Percentiles rank a stretch among this genome's conserved stretches.
phyloP scores from a whole-genome alignment of 1,140 invertebrate genomes.

The Ladona fulva region DNA sequence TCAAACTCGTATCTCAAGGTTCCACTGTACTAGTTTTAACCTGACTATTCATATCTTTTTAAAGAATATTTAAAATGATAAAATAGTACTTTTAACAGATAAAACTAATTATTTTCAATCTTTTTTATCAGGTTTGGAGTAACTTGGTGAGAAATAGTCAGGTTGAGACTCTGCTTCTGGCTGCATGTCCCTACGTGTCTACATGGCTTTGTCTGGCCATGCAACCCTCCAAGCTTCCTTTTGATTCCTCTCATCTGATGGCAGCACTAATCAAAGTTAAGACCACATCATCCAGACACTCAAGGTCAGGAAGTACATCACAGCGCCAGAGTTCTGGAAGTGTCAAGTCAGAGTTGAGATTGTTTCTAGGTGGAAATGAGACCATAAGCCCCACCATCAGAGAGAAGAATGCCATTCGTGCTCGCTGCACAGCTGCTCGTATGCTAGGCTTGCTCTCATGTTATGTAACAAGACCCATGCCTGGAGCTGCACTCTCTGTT shows the following conservation, averaged over 20 bases:
- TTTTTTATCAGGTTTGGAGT: conserved; percentile 74
- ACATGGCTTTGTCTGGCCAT: conserved; percentile 93
- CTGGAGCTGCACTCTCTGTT: conserved; percentile 55
- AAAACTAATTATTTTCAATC: too few species aligned
- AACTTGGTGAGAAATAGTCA: conserved; percentile 61
- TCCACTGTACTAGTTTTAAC: too few species aligned
- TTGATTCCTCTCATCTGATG: conserved; percentile 62
- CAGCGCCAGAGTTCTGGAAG: background rate
- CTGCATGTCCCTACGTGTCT: conserved; percentile 76
- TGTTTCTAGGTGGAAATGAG: conserved; percentile 72
- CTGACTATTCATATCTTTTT: too few species aligned
- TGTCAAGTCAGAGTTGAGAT: conserved; percentile 36
- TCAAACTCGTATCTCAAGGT: too few species aligned
- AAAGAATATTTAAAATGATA: too few species aligned
- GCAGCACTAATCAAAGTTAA: conserved; percentile 32
- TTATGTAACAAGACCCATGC: conserved; percentile 73
- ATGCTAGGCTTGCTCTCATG: conserved; percentile 71
- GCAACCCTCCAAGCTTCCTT: conserved; percentile 76
- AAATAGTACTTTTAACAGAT: too few species aligned
- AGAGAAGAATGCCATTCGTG: conserved; percentile 61
- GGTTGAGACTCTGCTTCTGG: conserved; percentile 62
- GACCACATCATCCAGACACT: background rate
- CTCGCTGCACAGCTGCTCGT: conserved; percentile 63
- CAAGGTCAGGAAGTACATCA: background rate
- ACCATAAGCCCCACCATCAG: conserved; percentile 51